A percentile compares a stretch with the other conserved stretches of the same genome.
These are phyloP conservation scores for Mus pahari DNA, from an alignment of 2,113 vertebrate species.

Conservation along the genomic window DNA sequence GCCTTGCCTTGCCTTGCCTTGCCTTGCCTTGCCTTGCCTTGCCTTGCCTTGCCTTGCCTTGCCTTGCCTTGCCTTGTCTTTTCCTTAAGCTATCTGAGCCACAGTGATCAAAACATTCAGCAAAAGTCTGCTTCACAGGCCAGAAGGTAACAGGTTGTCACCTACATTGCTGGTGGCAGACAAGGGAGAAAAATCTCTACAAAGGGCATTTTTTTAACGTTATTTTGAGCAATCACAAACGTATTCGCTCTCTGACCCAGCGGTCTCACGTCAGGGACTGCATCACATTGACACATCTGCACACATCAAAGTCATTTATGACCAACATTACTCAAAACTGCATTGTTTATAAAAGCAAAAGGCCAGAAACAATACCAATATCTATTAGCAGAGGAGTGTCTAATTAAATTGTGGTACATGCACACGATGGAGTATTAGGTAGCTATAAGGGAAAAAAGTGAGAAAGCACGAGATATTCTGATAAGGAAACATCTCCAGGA, in stretches of 20 bases:
- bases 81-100: background rate
- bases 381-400: background rate
- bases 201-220: constrained; percentile 51
- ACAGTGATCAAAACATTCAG: constrained; percentile 36
- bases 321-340: constrained; percentile 28
- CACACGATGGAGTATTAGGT: constrained; percentile 59
- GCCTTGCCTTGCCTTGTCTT: background rate
- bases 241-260: constrained; percentile 63
- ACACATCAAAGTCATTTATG: constrained; percentile 60
- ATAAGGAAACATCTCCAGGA: constrained; percentile 12
- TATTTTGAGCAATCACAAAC: constrained; percentile 70
- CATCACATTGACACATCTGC: constrained; percentile 37
- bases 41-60: background rate
- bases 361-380: background rate
- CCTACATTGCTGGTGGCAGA: background rate
- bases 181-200: background rate
- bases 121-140: background rate
- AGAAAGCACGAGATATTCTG: background rate
- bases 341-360: constrained; percentile 49
- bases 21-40: background rate
- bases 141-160: background rate
- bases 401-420: background rate
- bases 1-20: background rate
- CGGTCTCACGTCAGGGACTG: constrained; percentile 55
- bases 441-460: background rate